Conservation (phyloP, 2,797 vertebrate species). For the Dallia pectoralis region DNA sequence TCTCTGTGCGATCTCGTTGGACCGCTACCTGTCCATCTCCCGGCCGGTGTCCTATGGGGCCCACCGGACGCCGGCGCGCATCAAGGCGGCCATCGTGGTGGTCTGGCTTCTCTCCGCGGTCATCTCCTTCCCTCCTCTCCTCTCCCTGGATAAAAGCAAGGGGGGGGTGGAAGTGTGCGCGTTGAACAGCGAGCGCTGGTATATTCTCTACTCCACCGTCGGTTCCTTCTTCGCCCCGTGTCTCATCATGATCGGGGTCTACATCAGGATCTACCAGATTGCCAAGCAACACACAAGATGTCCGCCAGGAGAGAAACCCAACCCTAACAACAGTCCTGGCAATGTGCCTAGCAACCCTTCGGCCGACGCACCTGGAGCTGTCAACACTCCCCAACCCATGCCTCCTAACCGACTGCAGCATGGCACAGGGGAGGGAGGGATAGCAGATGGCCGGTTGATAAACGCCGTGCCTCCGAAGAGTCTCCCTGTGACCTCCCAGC, state of each 20-base stretch:
- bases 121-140: conserved; percentile 86
- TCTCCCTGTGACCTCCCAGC: neutral
- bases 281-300: conserved; percentile 78
- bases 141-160: conserved; percentile 75
- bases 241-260: conserved; percentile 92
- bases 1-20: conserved; percentile 88
- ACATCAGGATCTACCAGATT: conserved; percentile 86
- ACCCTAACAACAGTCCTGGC: neutral
- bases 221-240: conserved; percentile 91
- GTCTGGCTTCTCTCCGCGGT: conserved; percentile 86
- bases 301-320: conserved; percentile 51
- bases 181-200: conserved; percentile 87
- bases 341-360: neutral
- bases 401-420: conserved; percentile 23
- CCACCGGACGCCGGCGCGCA: conserved; percentile 77
- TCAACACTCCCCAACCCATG: conserved; percentile 7
- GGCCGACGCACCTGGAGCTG: neutral
- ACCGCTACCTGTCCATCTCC: conserved; percentile 88
- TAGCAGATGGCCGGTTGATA: neutral
- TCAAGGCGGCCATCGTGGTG: conserved; percentile 81
- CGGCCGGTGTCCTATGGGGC: conserved; percentile 79
- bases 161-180: conserved; percentile 67
- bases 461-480: conserved; percentile 8
- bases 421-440: conserved; percentile 24
- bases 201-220: conserved; percentile 86